Conservation (phyloP, 2,797 vertebrate species). For the Ctenochaetus hawaiiensis region DNA sequence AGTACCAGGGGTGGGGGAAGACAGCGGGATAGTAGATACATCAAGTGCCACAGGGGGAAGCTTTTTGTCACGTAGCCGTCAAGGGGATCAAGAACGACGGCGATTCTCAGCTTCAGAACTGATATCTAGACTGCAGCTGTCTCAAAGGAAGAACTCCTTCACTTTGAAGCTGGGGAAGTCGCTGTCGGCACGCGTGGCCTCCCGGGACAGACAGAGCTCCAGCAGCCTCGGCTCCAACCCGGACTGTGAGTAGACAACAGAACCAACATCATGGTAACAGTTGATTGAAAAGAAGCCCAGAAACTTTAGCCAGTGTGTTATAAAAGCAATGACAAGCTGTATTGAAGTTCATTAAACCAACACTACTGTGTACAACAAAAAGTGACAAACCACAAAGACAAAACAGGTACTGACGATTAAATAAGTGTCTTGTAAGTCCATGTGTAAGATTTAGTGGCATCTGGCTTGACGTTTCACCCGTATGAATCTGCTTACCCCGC, state of each 20-base stretch:
- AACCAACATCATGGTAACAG: neutral
- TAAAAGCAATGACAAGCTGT: neutral
- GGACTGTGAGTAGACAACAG: constrained; percentile 80
- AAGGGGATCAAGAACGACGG: constrained; percentile 87
- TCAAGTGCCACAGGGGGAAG: constrained; percentile 50
- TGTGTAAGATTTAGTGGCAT: no score
- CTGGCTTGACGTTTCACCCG: no score
- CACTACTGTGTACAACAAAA: neutral
- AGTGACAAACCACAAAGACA: neutral
- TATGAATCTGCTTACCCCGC: no score
- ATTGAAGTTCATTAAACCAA: neutral
- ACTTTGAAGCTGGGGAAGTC: constrained; percentile 91
- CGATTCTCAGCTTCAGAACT: constrained; percentile 93
- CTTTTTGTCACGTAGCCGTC: constrained; percentile 67
- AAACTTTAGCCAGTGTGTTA: neutral
- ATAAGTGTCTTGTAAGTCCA: neutral
- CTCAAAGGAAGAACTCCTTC: constrained; percentile 89
- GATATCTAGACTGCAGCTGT: constrained; percentile 91
- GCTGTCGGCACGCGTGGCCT: constrained; percentile 85
- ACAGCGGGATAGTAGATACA: constrained; percentile 46
- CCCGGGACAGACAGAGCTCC: constrained; percentile 83
- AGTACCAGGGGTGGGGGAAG: constrained; percentile 53
- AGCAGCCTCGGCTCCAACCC: constrained; percentile 72
- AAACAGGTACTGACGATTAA: neutral
- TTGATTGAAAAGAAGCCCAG: neutral